Percentiles rank a stretch among this genome's conserved stretches.
Evolutionary conservation across 2,888 invertebrate genomes (phyloP).

Genomic region (Belgica antarctica): DNA sequence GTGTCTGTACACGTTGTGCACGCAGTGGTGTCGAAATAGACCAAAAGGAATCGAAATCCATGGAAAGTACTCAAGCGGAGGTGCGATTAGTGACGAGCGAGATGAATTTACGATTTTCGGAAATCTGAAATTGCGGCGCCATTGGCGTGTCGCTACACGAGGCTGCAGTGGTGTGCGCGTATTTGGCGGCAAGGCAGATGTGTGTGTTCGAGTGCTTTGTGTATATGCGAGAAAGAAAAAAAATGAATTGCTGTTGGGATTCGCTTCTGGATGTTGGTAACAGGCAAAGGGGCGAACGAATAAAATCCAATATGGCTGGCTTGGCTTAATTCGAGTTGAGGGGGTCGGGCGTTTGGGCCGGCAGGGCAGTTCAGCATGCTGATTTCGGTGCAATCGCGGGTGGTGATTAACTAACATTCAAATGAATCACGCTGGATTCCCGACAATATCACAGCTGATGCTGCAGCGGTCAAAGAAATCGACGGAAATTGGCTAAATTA

Average conservation of each 20-base stretch:
- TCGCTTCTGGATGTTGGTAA: conserved; percentile 35
- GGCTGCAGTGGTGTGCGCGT: not conserved
- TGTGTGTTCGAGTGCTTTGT: too few species aligned
- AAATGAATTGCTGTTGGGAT: conserved; percentile 39
- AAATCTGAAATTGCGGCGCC: not conserved
- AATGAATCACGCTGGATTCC: conserved; percentile 34
- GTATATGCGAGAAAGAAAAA: conserved; percentile 32
- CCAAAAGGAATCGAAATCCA: too few species aligned
- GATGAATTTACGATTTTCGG: not conserved
- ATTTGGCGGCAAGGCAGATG: conserved; percentile 42
- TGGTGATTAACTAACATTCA: not conserved
- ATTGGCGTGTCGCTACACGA: conserved; percentile 7
- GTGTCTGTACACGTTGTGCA: conserved; percentile 24
- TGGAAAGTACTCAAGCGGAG: not conserved
- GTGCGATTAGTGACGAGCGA: not conserved
- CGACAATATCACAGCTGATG: conserved; percentile 42
- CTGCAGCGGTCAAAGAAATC: too few species aligned
- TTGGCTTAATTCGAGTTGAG: conserved; percentile 20
- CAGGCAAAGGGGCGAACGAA: conserved; percentile 39
- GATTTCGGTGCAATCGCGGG: not conserved
- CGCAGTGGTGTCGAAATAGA: conserved; percentile 12
- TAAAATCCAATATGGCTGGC: conserved; percentile 43
- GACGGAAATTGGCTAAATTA: not conserved
- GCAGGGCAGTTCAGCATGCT: not conserved
- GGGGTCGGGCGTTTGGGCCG: not conserved